Evolutionary conservation across 1,140 invertebrate genomes (phyloP).

Genomic region (Coenobita brevimanus): DNA sequence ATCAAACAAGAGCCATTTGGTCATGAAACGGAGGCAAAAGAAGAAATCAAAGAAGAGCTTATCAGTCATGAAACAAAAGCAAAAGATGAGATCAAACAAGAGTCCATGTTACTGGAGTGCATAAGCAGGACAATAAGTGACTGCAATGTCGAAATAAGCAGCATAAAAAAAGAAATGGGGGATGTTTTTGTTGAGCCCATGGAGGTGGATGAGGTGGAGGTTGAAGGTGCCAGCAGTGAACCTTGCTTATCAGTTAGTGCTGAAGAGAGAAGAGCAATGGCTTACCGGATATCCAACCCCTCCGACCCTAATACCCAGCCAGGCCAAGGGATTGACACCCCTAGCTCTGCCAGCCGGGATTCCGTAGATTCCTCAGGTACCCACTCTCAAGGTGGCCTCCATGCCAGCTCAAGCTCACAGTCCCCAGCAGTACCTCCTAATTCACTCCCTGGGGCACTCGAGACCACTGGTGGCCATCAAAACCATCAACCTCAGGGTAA

Average conservation of each 20-base stretch:
- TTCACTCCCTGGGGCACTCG: background rate
- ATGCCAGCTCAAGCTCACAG: background rate
- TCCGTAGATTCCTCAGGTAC: background rate
- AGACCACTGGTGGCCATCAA: constrained; percentile 27
- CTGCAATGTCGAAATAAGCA: too few relatives aligned
- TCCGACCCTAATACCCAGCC: background rate
- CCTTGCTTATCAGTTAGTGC: constrained; percentile 12
- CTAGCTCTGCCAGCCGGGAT: too few relatives aligned
- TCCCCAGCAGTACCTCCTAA: background rate
- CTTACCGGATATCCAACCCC: constrained; percentile 22
- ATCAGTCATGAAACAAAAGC: too few relatives aligned
- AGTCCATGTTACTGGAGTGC: too few relatives aligned
- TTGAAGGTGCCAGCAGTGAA: background rate
- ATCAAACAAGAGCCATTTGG: background rate
- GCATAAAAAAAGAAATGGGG: too few relatives aligned
- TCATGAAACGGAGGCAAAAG: too few relatives aligned
- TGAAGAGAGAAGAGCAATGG: constrained; percentile 48
- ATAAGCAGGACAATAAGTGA: too few relatives aligned
- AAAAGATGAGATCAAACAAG: too few relatives aligned
- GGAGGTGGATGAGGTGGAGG: constrained; percentile 43
- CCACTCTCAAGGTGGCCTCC: background rate
- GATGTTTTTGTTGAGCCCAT: constrained; percentile 29
- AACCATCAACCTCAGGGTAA: constrained; percentile 20
- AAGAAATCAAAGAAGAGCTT: too few relatives aligned
- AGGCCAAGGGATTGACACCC: too few relatives aligned